Base-by-base conservation (phyloP, 1,140 invertebrate genomes). In the Lerema accius region DNA sequence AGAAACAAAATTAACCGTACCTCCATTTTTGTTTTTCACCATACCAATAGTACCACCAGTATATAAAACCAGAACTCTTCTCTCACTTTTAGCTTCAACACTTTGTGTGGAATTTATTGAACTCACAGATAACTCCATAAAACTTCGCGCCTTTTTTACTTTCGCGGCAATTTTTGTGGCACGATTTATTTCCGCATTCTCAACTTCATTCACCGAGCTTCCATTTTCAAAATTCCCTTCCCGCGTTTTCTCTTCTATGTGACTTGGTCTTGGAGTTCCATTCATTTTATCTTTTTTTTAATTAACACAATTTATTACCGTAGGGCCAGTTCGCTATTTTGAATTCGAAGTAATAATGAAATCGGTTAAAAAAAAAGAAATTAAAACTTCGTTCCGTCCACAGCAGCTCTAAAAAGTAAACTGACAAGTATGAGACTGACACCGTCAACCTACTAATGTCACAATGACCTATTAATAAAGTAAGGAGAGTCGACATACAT, bases 31-130 rank as follows among this genome's bases (percentile, higher is more conserved):
- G 78, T 96, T 95, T 62, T 94, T 92, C 66, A 95, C 91, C 96
- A 98, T 98, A 14, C 96, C 97, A 67, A 98, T 98, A 0, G 97
- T 98, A 9, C 97, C 97, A 4, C 97, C 97, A 0, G 96, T 97
- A 66, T 97, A 97, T 1, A 98, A 89, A 13, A 97, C 96, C 9
- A 97, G 88, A 2, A 97, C 94, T 62, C 91, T 88, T 10, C 91
- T 91, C 66, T 94, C 93, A 63, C 55, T 58, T 19, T 75, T 82
- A 9, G 53, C 68, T 4, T 73, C 70, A 0, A 77, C 23, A 50
- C 56, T 70, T 53, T 79, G 76, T 15, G 78, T 71, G 19, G 76
- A 69, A 61, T 67, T 77, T 13, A 65, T 43, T 7, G 60, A 67
- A 48, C 63, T 74, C 14, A 70, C 50, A 10, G 70, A 72, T 43